These are phyloP conservation scores for Ophiothrix spiculata DNA, from an alignment of 35 echinoderm and acorn worm genomes.

Conservation along the genomic window DNA sequence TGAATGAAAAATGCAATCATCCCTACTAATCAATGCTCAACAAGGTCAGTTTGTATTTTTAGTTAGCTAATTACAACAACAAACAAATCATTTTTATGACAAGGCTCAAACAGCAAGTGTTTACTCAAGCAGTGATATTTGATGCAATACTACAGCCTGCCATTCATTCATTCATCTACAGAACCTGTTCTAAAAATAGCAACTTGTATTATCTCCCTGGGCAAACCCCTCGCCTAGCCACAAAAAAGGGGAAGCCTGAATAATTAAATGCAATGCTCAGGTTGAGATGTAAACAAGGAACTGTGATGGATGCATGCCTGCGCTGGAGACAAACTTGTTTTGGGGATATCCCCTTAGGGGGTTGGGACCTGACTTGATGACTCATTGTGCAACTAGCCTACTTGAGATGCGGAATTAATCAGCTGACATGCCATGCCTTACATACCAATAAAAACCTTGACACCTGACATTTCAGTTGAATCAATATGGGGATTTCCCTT, in stretches of 20 bases:
- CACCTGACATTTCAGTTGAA: background rate
- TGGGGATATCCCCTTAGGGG: constrained; percentile 27
- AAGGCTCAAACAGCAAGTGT: constrained; percentile 6
- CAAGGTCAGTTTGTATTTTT: no score
- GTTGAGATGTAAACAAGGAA: constrained; percentile 28
- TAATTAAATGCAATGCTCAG: constrained; percentile 33
- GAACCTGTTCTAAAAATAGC: constrained; percentile 44
- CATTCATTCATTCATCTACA: constrained; percentile 40
- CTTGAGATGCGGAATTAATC: background rate
- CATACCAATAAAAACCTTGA: background rate
- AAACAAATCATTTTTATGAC: background rate
- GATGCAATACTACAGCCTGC: constrained; percentile 2
- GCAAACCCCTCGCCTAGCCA: constrained; percentile 11
- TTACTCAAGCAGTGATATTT: constrained; percentile 46
- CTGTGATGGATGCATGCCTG: background rate
- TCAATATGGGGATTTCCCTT: background rate
- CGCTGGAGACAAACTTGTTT: constrained; percentile 4
- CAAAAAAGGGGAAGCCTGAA: constrained; percentile 42
- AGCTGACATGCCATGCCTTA: background rate
- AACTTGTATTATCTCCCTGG: constrained; percentile 30
- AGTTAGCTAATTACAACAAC: background rate
- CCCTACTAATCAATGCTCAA: no score
- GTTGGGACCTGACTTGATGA: constrained; percentile 17
- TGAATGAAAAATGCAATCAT: no score
- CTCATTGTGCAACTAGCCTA: background rate